A percentile compares a stretch with the other conserved stretches of the same genome.
phyloP scores from a whole-genome alignment of 1,140 invertebrate species.

The Steinernema feltiae region DNA sequence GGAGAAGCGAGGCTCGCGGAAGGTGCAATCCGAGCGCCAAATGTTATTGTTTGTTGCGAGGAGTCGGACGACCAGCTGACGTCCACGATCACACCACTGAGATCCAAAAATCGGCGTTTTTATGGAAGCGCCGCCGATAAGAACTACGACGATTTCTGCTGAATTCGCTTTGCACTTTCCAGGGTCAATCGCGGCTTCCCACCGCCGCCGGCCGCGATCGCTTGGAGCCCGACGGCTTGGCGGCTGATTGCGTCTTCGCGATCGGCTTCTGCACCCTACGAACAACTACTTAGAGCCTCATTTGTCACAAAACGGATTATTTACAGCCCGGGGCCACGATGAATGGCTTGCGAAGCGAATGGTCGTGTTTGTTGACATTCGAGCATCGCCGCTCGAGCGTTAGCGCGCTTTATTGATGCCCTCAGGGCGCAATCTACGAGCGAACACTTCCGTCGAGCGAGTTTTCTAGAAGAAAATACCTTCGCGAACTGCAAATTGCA shows the following conservation, averaged over 20 bases:
- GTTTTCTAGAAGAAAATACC: slow-evolving; percentile 15
- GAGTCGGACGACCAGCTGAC: background rate
- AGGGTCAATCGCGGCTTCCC: no score
- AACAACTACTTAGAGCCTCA: no score
- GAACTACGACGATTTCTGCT: no score
- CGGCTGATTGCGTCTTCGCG: no score
- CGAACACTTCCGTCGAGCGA: slow-evolving; percentile 14
- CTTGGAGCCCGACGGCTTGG: no score
- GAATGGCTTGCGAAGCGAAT: background rate
- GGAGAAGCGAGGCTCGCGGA: background rate
- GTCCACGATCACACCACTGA: background rate
- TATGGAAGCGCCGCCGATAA: no score
- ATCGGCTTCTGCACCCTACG: no score
- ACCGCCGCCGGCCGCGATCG: no score
- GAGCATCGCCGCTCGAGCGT: no score
- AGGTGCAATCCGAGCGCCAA: background rate
- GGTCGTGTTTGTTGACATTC: slow-evolving; percentile 6
- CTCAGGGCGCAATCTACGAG: background rate
- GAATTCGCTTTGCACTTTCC: background rate
- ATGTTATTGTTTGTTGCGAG: slow-evolving; percentile 3
- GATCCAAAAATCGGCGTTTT: background rate
- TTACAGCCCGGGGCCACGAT: background rate
- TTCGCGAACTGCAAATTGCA: background rate
- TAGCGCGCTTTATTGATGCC: background rate
- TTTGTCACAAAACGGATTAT: background rate